These are phyloP conservation scores for Cygnus atratus DNA, from an alignment of 2,113 vertebrate genomes.

Conservation along the genomic window DNA sequence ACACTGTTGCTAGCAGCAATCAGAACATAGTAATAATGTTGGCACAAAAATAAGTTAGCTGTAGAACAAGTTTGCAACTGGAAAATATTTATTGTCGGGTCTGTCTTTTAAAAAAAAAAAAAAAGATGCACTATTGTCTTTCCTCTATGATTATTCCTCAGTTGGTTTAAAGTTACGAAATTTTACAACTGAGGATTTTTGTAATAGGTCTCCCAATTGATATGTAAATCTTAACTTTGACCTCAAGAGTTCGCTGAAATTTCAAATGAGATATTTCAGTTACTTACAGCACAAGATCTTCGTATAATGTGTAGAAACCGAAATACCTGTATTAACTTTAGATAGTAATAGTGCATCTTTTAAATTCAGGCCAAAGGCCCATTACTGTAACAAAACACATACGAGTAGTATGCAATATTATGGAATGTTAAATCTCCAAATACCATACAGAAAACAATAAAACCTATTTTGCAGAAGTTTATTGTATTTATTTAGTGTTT, in stretches of 20 bases:
- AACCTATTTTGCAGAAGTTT: slow-evolving; percentile 69
- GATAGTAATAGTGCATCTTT: slow-evolving; percentile 63
- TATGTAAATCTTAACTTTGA: background rate
- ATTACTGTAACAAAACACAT: slow-evolving; percentile 59
- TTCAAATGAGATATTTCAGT: background rate
- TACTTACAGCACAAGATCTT: slow-evolving; percentile 21
- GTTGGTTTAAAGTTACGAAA: background rate
- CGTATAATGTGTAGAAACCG: background rate
- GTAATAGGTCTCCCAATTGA: background rate
- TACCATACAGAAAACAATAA: slow-evolving; percentile 75
- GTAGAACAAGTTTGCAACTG: slow-evolving; percentile 66
- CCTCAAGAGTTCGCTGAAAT: slow-evolving; percentile 1
- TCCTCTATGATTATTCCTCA: slow-evolving; percentile 3
- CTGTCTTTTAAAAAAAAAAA: background rate
- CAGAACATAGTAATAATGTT: slow-evolving; percentile 41
- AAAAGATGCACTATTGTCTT: slow-evolving; percentile 67
- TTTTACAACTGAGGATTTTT: background rate
- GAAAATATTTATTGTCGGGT: slow-evolving; percentile 50
- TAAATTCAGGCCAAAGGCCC: slow-evolving; percentile 48
- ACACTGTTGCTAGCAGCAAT: slow-evolving; percentile 57
- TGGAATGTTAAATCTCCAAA: slow-evolving; percentile 72
- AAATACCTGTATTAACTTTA: background rate
- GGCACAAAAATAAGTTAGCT: slow-evolving; percentile 59
- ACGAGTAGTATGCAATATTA: slow-evolving; percentile 76
- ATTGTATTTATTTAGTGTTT: slow-evolving; percentile 34